phyloP scores from a whole-genome alignment of 1,140 invertebrate species.

The Drosophila kikkawai region DNA sequence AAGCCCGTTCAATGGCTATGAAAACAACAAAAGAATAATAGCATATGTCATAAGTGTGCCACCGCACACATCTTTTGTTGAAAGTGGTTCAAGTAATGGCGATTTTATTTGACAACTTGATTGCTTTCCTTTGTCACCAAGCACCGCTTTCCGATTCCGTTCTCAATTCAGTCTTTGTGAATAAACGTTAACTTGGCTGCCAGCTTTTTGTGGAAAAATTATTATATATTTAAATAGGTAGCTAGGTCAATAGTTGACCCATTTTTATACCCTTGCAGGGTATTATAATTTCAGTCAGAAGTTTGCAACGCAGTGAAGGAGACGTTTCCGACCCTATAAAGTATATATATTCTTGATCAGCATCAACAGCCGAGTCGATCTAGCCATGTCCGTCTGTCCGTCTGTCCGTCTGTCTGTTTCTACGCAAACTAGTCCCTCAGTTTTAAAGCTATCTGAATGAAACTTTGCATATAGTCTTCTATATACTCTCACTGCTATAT shows the following conservation, averaged over 20 bases:
- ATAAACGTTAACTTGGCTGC: not conserved
- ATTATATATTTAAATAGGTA: constrained; percentile 1
- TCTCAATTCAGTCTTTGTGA: constrained; percentile 23
- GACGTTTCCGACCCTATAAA: no score
- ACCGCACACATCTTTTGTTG: constrained; percentile 33
- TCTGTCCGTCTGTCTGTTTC: no score
- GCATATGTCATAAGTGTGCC: constrained; percentile 26
- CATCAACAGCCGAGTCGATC: no score
- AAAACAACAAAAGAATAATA: constrained; percentile 22
- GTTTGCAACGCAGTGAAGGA: no score
- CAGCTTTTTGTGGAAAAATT: not conserved
- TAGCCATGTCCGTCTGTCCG: no score
- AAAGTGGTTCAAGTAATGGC: constrained; percentile 37
- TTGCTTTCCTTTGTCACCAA: constrained; percentile 39
- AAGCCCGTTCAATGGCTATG: constrained; percentile 11
- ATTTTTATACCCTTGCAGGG: no score
- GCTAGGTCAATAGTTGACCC: constrained; percentile 4
- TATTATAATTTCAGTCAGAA: no score
- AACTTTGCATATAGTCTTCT: no score
- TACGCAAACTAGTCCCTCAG: no score
- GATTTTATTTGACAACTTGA: constrained; percentile 48
- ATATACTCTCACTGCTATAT: no score
- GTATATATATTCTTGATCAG: no score
- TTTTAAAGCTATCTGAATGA: no score
- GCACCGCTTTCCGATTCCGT: constrained; percentile 22